Evolutionary conservation across 2,797 vertebrate genomes (phyloP).

Genomic region (Acanthurus tractus): DNA sequence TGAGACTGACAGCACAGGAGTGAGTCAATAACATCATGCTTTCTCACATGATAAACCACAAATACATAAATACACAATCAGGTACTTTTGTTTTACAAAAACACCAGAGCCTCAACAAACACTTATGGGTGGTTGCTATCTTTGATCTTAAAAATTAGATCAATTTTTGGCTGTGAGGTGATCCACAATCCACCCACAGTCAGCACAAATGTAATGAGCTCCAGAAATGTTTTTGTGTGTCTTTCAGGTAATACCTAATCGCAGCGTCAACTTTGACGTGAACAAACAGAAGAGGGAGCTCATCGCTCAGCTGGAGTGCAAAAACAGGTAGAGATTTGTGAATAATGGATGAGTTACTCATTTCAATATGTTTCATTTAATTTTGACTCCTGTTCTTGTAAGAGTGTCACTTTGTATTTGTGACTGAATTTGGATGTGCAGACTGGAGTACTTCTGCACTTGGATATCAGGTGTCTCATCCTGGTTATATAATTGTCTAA

Average conservation of each 20-base stretch:
- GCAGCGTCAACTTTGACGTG: slow-evolving; percentile 90
- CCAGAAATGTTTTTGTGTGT: not conserved
- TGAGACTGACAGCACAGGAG: slow-evolving; percentile 86
- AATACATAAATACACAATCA: not conserved
- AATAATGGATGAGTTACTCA: not conserved
- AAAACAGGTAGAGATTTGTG: slow-evolving; percentile 86
- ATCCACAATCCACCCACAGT: not conserved
- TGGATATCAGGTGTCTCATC: not conserved
- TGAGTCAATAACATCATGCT: slow-evolving; percentile 79
- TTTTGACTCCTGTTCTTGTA: not conserved
- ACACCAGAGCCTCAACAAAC: not conserved
- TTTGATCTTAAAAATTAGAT: not conserved
- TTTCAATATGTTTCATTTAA: not conserved
- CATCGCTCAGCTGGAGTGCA: slow-evolving; percentile 93
- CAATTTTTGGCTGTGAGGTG: not conserved
- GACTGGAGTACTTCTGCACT: not conserved
- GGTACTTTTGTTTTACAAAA: not conserved
- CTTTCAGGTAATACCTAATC: slow-evolving; percentile 86
- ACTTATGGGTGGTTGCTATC: not conserved
- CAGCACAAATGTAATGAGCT: not conserved
- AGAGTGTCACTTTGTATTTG: not conserved
- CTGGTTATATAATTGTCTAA: not conserved
- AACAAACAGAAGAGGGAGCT: slow-evolving; percentile 94
- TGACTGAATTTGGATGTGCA: not conserved
- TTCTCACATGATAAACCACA: not conserved